These are phyloP conservation scores for Mirounga angustirostris DNA, from an alignment of 2,113 vertebrate genomes.

Conservation along the genomic window DNA sequence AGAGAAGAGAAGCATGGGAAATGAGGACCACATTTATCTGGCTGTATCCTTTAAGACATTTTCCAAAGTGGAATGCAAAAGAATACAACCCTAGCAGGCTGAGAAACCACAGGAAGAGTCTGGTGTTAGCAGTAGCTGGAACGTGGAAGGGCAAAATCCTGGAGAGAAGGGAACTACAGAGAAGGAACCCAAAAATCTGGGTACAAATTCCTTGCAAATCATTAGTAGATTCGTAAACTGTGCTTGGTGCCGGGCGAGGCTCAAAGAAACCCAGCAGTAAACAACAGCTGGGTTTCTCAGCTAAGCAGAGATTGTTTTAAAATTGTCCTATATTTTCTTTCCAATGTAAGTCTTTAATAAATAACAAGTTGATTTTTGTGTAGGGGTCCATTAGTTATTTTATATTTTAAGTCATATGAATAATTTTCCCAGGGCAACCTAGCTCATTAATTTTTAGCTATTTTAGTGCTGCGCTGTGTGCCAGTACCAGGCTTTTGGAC, in stretches of 20 bases:
- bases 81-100: background rate
- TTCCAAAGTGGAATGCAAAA: conserved; percentile 21
- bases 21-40: background rate
- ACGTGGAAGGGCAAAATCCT: background rate
- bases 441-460: conserved; percentile 34
- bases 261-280: conserved; percentile 30
- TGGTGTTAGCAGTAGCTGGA: background rate
- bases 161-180: background rate
- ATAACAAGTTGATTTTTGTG: conserved; percentile 52
- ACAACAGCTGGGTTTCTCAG: background rate
- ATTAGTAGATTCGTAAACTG: background rate
- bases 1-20: background rate
- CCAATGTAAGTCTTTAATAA: conserved; percentile 6
- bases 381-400: background rate
- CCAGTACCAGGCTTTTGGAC: background rate
- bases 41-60: conserved; percentile 22
- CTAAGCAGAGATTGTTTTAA: background rate
- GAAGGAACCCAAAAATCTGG: background rate
- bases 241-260: background rate
- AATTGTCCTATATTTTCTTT: conserved; percentile 42
- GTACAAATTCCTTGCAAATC: background rate
- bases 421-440: conserved; percentile 21
- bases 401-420: conserved; percentile 31
- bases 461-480: background rate
- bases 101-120: background rate